Base-by-base conservation (phyloP, 2,888 invertebrate genomes). In the Lobophora halterata region DNA sequence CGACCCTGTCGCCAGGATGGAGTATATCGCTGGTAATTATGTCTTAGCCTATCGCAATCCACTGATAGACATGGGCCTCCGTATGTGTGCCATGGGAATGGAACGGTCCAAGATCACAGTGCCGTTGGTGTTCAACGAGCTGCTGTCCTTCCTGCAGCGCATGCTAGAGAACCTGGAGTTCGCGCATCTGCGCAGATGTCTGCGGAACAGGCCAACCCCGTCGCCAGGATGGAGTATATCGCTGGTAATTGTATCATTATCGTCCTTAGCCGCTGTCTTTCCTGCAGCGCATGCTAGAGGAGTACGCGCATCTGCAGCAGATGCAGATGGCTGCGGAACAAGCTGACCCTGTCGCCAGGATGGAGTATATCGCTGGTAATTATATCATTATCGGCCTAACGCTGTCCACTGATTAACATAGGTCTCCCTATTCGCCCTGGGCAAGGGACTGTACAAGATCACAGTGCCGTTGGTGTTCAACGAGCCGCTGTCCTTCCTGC, bases 401-500 rank as follows among this genome's bases (percentile, higher is more conserved):
- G 5, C 6, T 3, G 5, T 2, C 3, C n/a, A n/a, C n/a, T n/a
- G n/a, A n/a, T n/a, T n/a, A n/a, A n/a, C n/a, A n/a, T n/a, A n/a
- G n/a, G n/a, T n/a, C n/a, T n/a, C n/a, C n/a, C n/a, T n/a, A n/a
- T n/a, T n/a, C n/a, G n/a, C n/a, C 79, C 95, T 97, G 57, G 95
- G 95, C 65, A 95, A 95, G 88, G 97, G 98, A 82, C 89, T 98
- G 56, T 96, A 96, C 71, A 97, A 97, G 89, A 97, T 97, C 79
- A 95, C 97, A 17, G 97, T 98, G 96, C 98, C 98, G 46, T 96
- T 98, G 52, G 93, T 95, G 54, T 97, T 98, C 88, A 98, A 98
- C 86, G 98, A 98, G 80, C 98, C n/a, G n/a, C n/a, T n/a, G n/a
- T n/a, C n/a, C n/a, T n/a, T n/a, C n/a, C n/a, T n/a, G n/a, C n/a